These are phyloP conservation scores for Myopa testacea DNA, from an alignment of 2,888 invertebrate genomes.

Conservation along the genomic window DNA sequence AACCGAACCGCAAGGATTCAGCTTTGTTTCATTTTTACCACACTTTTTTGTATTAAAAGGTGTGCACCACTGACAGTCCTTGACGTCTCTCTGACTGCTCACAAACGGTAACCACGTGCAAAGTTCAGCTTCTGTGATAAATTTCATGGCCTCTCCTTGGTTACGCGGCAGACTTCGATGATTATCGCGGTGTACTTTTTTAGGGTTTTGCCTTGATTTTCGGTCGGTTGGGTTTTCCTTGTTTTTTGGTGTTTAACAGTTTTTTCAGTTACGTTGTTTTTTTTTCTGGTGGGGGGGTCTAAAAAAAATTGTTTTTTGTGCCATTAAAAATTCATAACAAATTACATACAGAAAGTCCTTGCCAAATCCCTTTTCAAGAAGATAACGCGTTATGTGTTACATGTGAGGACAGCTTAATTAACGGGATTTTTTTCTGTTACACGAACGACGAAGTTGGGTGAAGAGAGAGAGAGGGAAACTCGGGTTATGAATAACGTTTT, in stretches of 20 bases:
- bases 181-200: conserved; percentile 13
- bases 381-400: not conserved
- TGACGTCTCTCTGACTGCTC: not conserved
- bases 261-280: not conserved
- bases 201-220: conserved; percentile 4
- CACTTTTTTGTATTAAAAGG: not conserved
- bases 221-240: not conserved
- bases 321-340: conserved; percentile 24
- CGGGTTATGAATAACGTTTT: too few relatives aligned
- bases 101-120: conserved; percentile 4
- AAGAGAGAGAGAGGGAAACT: too few relatives aligned
- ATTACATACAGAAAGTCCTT: not conserved
- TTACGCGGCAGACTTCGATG: conserved; percentile 22
- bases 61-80: not conserved
- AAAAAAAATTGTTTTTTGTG: not conserved
- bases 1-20: conserved; percentile 8
- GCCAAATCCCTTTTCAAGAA: not conserved
- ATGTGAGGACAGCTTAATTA: not conserved
- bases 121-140: conserved; percentile 18
- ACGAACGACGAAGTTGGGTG: too few relatives aligned
- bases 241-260: not conserved
- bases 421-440: not conserved
- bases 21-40: conserved; percentile 26
- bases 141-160: conserved; percentile 22
- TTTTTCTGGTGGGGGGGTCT: conserved; percentile 5